These are phyloP conservation scores for Pachydiplax longipennis DNA, from an alignment of 2,888 invertebrate genomes.

Conservation along the genomic window DNA sequence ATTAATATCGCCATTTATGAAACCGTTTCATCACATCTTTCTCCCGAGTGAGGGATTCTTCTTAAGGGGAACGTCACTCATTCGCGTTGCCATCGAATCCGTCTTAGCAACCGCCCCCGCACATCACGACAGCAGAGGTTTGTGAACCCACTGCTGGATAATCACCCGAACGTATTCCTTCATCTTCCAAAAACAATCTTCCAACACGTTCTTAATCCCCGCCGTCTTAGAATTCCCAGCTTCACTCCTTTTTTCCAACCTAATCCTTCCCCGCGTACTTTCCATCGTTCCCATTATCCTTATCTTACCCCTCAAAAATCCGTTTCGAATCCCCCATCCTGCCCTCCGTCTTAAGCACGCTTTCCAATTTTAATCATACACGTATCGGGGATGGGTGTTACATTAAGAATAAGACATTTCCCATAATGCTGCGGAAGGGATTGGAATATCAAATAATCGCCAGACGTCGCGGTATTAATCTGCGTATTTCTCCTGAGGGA, in stretches of 20 bases:
- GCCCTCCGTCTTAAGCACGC: not conserved
- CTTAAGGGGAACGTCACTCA: not conserved
- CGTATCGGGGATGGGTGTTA: not conserved
- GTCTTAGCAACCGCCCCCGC: not conserved
- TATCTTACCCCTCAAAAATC: too few relatives aligned
- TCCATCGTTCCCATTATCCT: too few relatives aligned
- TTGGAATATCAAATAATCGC: not conserved
- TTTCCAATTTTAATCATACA: conserved; percentile 25
- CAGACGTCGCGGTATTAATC: not conserved
- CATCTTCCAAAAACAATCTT: conserved; percentile 38
- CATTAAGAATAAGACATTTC: not conserved
- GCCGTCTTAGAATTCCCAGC: conserved; percentile 20
- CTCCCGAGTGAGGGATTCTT: not conserved
- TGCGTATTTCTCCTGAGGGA: too few relatives aligned
- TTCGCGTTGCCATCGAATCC: not conserved
- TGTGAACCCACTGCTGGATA: not conserved
- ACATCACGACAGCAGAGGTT: not conserved
- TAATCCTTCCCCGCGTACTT: too few relatives aligned
- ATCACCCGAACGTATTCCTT: conserved; percentile 2
- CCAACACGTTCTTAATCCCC: conserved; percentile 15
- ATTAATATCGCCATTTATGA: not conserved
- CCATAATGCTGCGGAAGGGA: not conserved
- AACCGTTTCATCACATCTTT: not conserved
- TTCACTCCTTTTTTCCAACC: not conserved
- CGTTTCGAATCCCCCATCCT: not conserved